Conservation (phyloP, 2,113 vertebrate genomes). For the Lycaon pictus region DNA sequence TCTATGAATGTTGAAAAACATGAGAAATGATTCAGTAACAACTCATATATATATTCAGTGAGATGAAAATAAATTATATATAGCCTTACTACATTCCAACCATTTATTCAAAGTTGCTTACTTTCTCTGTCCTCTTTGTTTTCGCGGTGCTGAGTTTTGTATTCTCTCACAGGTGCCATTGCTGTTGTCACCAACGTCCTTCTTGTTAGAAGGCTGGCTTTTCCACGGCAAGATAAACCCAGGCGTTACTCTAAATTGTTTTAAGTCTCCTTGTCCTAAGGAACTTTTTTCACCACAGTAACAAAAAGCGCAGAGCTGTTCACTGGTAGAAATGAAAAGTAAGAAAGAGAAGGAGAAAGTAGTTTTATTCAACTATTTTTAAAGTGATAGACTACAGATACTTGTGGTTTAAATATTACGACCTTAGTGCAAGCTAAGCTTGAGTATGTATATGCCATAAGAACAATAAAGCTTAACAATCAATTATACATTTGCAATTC, state of each 20-base stretch:
- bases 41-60: background rate
- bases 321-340: slow-evolving; percentile 85
- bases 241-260: slow-evolving; percentile 94
- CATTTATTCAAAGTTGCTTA: slow-evolving; percentile 82
- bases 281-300: slow-evolving; percentile 94
- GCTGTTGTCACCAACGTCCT: slow-evolving; percentile 89
- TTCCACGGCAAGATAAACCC: slow-evolving; percentile 90
- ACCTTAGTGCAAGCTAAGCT: background rate
- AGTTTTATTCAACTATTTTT: background rate
- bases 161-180: slow-evolving; percentile 88
- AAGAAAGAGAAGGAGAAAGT: background rate
- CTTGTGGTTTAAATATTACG: background rate
- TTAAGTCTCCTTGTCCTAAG: slow-evolving; percentile 96
- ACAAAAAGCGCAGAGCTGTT: slow-evolving; percentile 99
- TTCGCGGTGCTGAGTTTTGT: slow-evolving; percentile 86
- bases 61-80: background rate
- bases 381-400: background rate
- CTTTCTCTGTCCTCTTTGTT: slow-evolving; percentile 89
- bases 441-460: background rate
- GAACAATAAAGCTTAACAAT: background rate
- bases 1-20: background rate
- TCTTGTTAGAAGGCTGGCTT: slow-evolving; percentile 91
- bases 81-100: background rate
- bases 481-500: background rate
- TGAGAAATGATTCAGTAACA: background rate